Evolutionary conservation across 2,797 vertebrate genomes (phyloP), one percentile per base, ranked within the genome.

Genomic region (Pseudochromis fuscus): DNA sequence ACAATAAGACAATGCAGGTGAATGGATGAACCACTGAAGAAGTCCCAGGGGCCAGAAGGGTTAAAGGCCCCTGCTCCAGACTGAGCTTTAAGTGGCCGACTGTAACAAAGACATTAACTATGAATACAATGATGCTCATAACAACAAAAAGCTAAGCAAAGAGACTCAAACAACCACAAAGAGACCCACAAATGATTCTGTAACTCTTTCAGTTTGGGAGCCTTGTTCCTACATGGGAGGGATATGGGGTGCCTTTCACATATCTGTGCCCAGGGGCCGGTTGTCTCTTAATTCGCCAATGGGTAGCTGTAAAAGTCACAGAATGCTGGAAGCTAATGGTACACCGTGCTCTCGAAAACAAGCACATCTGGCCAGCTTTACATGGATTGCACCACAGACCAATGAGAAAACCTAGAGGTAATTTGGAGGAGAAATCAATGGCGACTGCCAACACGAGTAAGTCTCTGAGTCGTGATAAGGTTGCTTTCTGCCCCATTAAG

Each of bases 341-440:
- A 56, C 52, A 24, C 75, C 52, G 59, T 42, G 53, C 69, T 79
- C 31, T 25, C 66, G 68, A 25, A 75, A 79, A 79, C 31, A 81
- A 77, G 59, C 28, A 64, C 75, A 76, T 80, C 71, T 72, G 81
- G 67, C 57, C 15, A 7, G 40, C 19, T 69, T 80, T 82, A 82
- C 82, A 76, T 59, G 30, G 27, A 67, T 21, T 64, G 50, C 42
- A 61, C 30, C 11, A 5, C 72, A 68, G 52, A 80, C 71, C 61
- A 51, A 40, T 67, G 60, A 81, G 73, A 82, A 72, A 79, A 86
- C 63, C 69, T 74, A 53, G 61, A 79, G 72, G 66, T 84, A 27
- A 87, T 85, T 83, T 88, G 65, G 73, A 83, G 46, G 49, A 67
- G 48, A 86, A 90, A 88, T 88, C 81, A 48, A 83, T 75, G 42